These are phyloP conservation scores for Illadopsis cleaveri DNA, from an alignment of 2,113 vertebrate species.

Conservation along the genomic window DNA sequence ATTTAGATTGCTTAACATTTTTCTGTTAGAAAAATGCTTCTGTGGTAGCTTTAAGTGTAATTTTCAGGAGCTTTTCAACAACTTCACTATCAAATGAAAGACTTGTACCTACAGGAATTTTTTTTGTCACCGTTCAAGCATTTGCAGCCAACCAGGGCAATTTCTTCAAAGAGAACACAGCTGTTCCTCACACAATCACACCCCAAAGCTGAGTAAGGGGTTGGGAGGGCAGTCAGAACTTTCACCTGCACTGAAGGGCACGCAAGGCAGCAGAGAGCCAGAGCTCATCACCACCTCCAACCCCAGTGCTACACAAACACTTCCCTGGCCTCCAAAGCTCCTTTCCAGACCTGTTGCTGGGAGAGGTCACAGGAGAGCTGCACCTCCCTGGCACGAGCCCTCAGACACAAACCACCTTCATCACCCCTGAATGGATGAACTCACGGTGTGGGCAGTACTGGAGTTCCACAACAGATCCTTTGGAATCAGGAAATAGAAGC, in stretches of 20 bases:
- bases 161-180: neutral
- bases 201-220: neutral
- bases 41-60: neutral
- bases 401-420: neutral
- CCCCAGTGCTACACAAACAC: neutral
- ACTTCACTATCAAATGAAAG: neutral
- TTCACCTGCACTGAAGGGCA: neutral
- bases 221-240: neutral
- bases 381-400: fast-evolving
- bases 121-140: neutral
- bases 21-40: neutral
- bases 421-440: neutral
- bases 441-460: neutral
- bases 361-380: neutral
- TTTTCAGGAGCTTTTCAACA: neutral
- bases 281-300: neutral
- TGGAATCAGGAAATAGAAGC: neutral
- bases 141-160: neutral
- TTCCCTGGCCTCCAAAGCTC: neutral
- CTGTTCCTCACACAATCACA: neutral
- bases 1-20: neutral
- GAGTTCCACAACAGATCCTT: neutral
- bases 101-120: neutral
- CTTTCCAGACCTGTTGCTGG: neutral
- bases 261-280: neutral